These are phyloP conservation scores for Caerostris darwini DNA, from an alignment of 1,140 invertebrate species.

Conservation along the genomic window DNA sequence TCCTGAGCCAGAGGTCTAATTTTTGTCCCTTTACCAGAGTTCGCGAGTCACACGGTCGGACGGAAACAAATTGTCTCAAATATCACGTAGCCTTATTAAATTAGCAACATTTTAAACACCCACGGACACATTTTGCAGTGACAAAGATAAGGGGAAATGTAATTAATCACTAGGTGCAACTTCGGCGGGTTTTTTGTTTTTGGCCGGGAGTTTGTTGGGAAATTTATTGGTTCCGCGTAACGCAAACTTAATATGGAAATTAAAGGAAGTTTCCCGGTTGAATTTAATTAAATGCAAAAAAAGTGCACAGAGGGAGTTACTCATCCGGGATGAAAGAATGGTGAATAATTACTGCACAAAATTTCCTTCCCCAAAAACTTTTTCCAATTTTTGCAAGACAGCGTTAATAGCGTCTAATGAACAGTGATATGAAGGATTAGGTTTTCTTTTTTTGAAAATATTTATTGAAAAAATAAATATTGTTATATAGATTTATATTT, in stretches of 20 bases:
- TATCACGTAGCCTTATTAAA: no score
- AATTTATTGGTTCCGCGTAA: conserved; percentile 19
- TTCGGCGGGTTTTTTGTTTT: background rate
- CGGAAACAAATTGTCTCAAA: no score
- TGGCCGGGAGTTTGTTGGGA: background rate
- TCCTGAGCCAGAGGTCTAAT: no score
- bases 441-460: background rate
- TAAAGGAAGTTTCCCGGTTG: background rate
- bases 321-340: background rate
- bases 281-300: background rate
- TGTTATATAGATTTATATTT: no score
- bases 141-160: background rate
- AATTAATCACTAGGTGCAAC: conserved; percentile 7
- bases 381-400: background rate
- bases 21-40: no score
- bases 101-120: no score
- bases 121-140: no score
- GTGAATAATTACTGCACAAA: background rate
- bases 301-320: no score
- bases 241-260: conserved; percentile 6
- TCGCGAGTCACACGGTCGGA: no score
- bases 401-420: background rate
- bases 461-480: background rate
- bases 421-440: background rate
- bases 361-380: background rate